Conservation (phyloP, 2,888 invertebrate genomes). For the Rotaria socialis region DNA sequence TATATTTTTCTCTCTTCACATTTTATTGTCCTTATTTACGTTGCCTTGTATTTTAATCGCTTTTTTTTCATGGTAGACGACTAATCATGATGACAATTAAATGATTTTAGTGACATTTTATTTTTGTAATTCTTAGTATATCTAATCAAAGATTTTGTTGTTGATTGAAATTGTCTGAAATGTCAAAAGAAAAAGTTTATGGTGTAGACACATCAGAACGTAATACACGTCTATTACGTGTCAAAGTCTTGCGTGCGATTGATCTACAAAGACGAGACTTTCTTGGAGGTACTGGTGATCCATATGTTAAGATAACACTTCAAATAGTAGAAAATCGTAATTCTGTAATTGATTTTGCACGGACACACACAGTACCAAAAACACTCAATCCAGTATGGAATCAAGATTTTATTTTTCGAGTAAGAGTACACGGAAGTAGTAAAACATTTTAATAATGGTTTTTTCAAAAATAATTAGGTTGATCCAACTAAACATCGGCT, state of each 20-base stretch:
- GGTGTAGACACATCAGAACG: not conserved
- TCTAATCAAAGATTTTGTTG: constrained; percentile 3
- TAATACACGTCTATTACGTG: not conserved
- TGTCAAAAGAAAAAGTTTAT: constrained; percentile 66
- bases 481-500: constrained; percentile 27
- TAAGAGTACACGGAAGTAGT: constrained; percentile 69
- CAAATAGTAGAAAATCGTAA: constrained; percentile 47
- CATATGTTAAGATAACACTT: constrained; percentile 98
- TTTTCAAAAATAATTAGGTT: not conserved
- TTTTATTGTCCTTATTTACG: not conserved
- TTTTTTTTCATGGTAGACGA: not conserved
- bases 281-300: constrained; percentile 63
- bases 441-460: constrained; percentile 56
- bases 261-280: constrained; percentile 6
- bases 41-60: no score
- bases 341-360: constrained; percentile 64
- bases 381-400: constrained; percentile 28
- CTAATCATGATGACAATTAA: not conserved
- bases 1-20: not conserved
- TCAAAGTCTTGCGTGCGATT: not conserved
- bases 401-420: constrained; percentile 32
- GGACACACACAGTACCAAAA: constrained; percentile 5
- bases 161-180: constrained; percentile 79
- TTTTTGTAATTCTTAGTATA: not conserved
- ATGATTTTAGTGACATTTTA: not conserved